A percentile compares a stretch with the other conserved stretches of the same genome.
Conservation (phyloP, 1,140 invertebrate genomes). For the Magallana angulata region DNA sequence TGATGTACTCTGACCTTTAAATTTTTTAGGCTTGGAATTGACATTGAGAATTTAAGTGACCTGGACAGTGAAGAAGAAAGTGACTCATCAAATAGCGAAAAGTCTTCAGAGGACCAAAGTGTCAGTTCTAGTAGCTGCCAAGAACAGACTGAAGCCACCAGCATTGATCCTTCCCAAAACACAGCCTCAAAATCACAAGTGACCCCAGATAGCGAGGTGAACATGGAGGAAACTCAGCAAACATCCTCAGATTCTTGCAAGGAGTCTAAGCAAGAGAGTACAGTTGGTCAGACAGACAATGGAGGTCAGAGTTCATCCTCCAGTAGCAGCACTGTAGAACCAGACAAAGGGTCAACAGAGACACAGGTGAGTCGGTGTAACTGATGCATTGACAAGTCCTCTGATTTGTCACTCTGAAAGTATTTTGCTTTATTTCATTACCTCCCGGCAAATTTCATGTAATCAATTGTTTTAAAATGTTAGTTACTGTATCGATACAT, state of each 20-base stretch:
- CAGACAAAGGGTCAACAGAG: neutral
- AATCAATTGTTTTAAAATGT: too few species aligned
- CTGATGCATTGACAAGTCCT: too few species aligned
- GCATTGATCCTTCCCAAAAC: neutral
- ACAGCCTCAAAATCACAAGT: neutral
- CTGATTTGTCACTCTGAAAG: too few species aligned
- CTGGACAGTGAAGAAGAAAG: constrained; percentile 59
- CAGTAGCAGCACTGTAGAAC: neutral
- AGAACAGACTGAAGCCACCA: constrained; percentile 2
- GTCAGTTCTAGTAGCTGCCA: neutral
- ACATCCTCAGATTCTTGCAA: neutral
- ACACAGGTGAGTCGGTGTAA: neutral
- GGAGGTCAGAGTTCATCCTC: too few species aligned
- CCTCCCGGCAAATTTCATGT: too few species aligned
- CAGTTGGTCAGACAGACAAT: neutral
- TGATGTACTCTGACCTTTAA: neutral
- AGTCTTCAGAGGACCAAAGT: constrained; percentile 18
- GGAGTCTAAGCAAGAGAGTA: neutral
- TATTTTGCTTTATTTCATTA: too few species aligned
- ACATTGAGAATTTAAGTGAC: constrained; percentile 68
- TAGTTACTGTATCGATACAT: too few species aligned
- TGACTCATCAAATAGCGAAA: neutral
- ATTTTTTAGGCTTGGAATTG: constrained; percentile 69
- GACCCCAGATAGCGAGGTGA: neutral
- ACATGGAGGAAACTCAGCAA: neutral